Conservation (phyloP, 2,113 vertebrate genomes). For the Rhabdomys dilectus region DNA sequence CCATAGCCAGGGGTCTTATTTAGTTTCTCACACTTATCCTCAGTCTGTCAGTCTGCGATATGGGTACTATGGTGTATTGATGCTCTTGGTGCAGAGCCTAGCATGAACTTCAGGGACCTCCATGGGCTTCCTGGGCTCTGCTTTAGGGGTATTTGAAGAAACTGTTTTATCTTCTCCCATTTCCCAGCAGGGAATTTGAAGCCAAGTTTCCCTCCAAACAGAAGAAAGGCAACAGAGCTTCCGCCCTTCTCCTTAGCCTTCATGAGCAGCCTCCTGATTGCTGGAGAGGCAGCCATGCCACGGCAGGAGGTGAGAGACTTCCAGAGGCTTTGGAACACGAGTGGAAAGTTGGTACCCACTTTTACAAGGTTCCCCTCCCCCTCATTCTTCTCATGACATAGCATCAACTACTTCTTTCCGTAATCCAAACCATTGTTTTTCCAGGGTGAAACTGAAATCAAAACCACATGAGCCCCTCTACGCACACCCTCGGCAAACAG, state of each 20-base stretch:
- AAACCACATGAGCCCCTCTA: constrained; percentile 68
- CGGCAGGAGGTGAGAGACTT: neutral
- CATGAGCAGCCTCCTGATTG: neutral
- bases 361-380: neutral
- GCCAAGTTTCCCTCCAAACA: no score
- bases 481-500: constrained; percentile 33
- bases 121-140: neutral
- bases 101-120: neutral
- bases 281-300: neutral
- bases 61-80: neutral
- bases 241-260: accelerated
- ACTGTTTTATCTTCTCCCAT: neutral
- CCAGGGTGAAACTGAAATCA: constrained; percentile 78
- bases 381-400: constrained; percentile 69
- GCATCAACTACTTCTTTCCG: constrained; percentile 77
- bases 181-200: constrained; percentile 24
- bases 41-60: neutral
- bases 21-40: neutral
- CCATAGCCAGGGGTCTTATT: neutral
- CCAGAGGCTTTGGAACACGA: constrained; percentile 69
- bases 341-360: constrained; percentile 61
- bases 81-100: accelerated
- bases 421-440: constrained; percentile 83
- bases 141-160: neutral
- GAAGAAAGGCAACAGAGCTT: neutral